phyloP scores from a whole-genome alignment of 2,113 vertebrate species.

The Lates calcarifer region DNA sequence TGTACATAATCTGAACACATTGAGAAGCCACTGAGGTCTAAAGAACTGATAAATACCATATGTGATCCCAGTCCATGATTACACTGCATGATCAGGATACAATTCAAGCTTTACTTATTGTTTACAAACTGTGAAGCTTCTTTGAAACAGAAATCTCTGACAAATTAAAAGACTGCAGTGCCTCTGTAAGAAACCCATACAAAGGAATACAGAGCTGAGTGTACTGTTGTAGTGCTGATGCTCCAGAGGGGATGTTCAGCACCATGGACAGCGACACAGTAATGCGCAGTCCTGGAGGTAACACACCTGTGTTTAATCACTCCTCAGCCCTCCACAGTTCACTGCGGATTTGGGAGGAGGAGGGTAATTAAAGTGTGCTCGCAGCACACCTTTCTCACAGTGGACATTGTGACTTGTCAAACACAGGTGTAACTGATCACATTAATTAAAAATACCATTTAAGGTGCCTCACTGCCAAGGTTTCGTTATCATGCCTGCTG shows the following conservation, averaged over 20 bases:
- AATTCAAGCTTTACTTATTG: background rate
- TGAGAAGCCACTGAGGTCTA: background rate
- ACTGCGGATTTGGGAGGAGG: background rate
- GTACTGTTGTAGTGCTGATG: background rate
- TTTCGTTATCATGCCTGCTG: background rate
- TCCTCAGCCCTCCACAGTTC: conserved; percentile 31
- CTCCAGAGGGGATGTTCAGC: background rate
- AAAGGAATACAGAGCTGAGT: background rate
- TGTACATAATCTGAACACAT: conserved; percentile 63
- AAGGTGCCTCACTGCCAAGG: background rate
- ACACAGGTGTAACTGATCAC: conserved; percentile 56
- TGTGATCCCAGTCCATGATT: conserved; percentile 5
- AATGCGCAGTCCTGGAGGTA: background rate
- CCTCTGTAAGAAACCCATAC: background rate
- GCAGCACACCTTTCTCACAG: conserved; percentile 4
- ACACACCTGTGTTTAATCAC: conserved; percentile 33
- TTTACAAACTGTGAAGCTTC: background rate
- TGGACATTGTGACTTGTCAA: conserved; percentile 14
- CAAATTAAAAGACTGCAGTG: background rate
- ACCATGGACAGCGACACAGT: background rate
- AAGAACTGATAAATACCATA: conserved; percentile 39
- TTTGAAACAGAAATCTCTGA: background rate
- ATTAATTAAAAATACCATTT: conserved; percentile 47
- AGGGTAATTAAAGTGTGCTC: background rate
- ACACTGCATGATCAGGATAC: background rate